Percentiles rank a stretch among this genome's conserved stretches.
These are phyloP conservation scores for Capricornis sumatraensis DNA, from an alignment of 2,113 vertebrate species.

Conservation along the genomic window DNA sequence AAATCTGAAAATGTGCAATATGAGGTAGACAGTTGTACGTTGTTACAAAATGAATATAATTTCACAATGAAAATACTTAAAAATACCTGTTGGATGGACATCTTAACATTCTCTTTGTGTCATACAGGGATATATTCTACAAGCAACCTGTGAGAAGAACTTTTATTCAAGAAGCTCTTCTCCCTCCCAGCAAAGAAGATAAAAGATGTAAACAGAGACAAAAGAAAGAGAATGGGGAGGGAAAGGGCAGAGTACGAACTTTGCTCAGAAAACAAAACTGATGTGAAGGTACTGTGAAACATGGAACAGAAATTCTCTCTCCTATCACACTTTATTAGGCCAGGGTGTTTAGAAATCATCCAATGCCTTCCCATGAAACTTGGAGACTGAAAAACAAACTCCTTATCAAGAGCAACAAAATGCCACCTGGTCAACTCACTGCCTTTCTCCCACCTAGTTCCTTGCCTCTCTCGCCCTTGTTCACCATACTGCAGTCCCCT, in stretches of 20 bases:
- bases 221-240: neutral
- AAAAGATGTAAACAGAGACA: neutral
- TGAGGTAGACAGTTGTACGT: neutral
- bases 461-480: neutral
- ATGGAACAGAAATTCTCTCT: neutral
- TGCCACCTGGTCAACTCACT: too few relatives aligned
- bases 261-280: neutral
- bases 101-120: neutral
- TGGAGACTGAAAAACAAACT: neutral
- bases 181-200: neutral
- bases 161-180: neutral
- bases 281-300: neutral
- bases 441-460: neutral
- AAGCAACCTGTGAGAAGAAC: neutral
- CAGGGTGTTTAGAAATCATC: neutral
- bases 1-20: neutral
- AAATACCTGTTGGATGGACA: neutral
- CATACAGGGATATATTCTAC: neutral
- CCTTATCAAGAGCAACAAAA: neutral
- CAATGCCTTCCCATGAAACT: neutral
- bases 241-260: neutral
- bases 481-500: neutral
- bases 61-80: slow-evolving; percentile 11
- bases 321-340: neutral
- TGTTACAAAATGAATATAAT: neutral